phyloP scores from a whole-genome alignment of 2,888 invertebrate genomes.

The Gibbula magus region DNA sequence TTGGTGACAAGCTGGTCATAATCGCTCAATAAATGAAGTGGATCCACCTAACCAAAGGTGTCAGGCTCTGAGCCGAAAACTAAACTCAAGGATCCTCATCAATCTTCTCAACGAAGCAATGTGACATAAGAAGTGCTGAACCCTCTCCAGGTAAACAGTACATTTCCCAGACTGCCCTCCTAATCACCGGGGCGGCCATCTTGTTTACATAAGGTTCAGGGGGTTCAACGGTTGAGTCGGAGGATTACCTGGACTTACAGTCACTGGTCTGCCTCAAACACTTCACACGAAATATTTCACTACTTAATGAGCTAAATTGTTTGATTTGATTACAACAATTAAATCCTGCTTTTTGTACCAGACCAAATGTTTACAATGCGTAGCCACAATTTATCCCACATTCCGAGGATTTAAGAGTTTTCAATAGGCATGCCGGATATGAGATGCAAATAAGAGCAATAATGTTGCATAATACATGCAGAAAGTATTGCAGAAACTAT shows the following conservation, averaged over 20 bases:
- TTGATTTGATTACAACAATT: conserved; percentile 2
- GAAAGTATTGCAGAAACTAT: no score
- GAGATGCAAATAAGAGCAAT: no score
- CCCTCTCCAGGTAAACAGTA: conserved; percentile 2
- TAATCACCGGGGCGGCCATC: conserved; percentile 11
- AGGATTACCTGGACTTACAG: conserved; percentile 2
- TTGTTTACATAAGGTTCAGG: conserved; percentile 17
- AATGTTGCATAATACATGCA: no score
- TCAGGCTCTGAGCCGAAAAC: neutral
- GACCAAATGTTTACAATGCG: neutral
- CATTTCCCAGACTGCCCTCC: neutral
- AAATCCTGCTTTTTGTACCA: neutral
- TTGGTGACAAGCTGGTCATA: no score
- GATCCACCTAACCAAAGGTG: neutral
- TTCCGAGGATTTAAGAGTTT: no score
- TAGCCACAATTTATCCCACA: no score
- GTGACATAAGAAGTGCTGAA: conserved; percentile 14
- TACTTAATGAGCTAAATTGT: neutral
- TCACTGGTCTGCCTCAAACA: neutral
- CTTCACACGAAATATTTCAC: conserved; percentile 6
- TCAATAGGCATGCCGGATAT: no score
- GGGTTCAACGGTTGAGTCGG: neutral
- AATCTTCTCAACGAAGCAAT: neutral
- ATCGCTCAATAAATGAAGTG: no score
- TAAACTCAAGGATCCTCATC: neutral